Conservation (phyloP, 2,797 vertebrate species). For the Pogoniulus pusillus region DNA sequence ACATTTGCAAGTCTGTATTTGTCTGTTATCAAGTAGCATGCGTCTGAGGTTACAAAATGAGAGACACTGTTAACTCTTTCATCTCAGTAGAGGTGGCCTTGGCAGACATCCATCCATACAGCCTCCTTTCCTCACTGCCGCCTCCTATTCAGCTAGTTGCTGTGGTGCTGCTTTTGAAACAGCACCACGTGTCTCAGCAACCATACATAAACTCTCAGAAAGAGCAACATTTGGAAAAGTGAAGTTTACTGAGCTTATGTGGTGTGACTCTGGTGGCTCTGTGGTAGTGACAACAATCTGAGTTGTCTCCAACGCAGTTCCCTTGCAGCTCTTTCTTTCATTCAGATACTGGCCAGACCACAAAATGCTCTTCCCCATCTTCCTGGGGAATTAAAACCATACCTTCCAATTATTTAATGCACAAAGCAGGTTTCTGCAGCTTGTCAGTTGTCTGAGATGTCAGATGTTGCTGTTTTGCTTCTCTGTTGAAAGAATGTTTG, state of each 20-base stretch:
- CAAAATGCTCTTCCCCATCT: background rate
- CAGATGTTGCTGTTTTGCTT: background rate
- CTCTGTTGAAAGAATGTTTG: background rate
- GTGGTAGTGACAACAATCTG: background rate
- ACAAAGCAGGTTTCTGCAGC: background rate
- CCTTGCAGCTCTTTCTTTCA: background rate
- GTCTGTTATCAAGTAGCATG: background rate
- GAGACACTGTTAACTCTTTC: background rate
- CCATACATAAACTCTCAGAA: slow-evolving; percentile 26
- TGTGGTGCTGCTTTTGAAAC: slow-evolving; percentile 30
- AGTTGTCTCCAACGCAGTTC: background rate
- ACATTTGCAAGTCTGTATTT: background rate
- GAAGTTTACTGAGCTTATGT: background rate
- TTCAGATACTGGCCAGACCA: background rate
- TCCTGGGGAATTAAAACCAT: background rate
- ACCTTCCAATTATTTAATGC: background rate
- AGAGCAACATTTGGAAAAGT: slow-evolving; percentile 34
- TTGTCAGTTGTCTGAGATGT: background rate
- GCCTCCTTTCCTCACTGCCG: background rate
- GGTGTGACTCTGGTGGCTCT: background rate
- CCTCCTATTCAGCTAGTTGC: slow-evolving; percentile 28
- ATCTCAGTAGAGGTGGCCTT: background rate
- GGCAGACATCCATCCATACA: background rate
- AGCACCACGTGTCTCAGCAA: slow-evolving; percentile 22
- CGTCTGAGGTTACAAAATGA: background rate